Percentiles rank a stretch among this genome's conserved stretches.
phyloP scores from a whole-genome alignment of 2,113 vertebrate genomes.

The Willisornis vidua region DNA sequence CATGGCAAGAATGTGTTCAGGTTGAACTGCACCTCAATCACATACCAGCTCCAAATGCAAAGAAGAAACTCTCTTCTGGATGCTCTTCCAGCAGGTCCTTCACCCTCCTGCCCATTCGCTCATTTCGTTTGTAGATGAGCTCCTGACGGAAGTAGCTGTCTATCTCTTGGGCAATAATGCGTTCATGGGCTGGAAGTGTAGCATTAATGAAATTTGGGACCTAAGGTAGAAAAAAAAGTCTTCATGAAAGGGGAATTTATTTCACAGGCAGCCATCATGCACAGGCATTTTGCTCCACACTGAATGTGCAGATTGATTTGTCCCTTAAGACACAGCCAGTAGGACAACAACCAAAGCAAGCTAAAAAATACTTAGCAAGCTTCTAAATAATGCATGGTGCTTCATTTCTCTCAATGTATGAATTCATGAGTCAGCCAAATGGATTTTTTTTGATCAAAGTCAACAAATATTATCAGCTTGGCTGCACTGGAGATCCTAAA shows the following conservation, averaged over 20 bases:
- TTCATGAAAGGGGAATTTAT: neutral
- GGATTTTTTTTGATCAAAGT: neutral
- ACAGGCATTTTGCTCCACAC: neutral
- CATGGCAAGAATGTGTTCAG: neutral
- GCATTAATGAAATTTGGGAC: conserved; percentile 88
- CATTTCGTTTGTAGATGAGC: conserved; percentile 88
- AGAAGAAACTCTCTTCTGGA: conserved; percentile 89
- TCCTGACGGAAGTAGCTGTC: conserved; percentile 88
- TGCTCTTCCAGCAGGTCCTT: conserved; percentile 83
- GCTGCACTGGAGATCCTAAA: neutral
- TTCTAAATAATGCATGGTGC: neutral
- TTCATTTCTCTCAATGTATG: neutral
- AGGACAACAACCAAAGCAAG: neutral
- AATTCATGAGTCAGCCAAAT: neutral
- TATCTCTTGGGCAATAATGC: conserved; percentile 86
- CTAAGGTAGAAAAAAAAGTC: conserved; percentile 49
- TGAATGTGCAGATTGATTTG: neutral
- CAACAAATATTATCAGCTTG: neutral
- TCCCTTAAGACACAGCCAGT: neutral
- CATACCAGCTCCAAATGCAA: conserved; percentile 90
- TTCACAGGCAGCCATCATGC: neutral
- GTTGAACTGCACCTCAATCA: neutral
- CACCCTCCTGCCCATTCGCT: conserved; percentile 85
- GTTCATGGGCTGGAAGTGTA: conserved; percentile 81
- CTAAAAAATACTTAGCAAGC: neutral